Conservation (phyloP, 2,888 invertebrate genomes). For the Andrena bicolor region DNA sequence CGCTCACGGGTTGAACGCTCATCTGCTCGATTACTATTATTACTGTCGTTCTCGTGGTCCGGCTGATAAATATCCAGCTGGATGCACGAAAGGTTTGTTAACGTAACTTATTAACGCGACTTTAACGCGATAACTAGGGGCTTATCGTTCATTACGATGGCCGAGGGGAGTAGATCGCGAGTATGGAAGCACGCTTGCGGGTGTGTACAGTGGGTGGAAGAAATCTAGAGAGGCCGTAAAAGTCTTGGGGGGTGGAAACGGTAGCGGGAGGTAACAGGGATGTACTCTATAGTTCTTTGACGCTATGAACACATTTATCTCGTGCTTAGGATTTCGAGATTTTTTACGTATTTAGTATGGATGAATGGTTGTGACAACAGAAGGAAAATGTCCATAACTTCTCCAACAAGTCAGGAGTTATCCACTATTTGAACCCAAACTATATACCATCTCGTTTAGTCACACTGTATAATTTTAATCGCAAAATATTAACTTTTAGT, state of each 20-base stretch:
- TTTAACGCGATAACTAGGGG: slow-evolving; percentile 64
- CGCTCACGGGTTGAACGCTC: slow-evolving; percentile 15
- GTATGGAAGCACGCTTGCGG: slow-evolving; percentile 30
- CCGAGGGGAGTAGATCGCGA: neutral
- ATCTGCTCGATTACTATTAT: slow-evolving; percentile 39
- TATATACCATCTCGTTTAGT: too few species aligned
- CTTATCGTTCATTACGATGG: slow-evolving; percentile 56
- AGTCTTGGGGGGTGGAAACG: neutral
- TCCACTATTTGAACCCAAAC: too few species aligned
- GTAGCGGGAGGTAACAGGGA: neutral
- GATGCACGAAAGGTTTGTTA: slow-evolving; percentile 47
- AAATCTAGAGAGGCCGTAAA: neutral
- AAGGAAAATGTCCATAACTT: too few species aligned
- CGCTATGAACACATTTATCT: neutral
- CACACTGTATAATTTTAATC: too few species aligned
- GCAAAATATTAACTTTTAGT: too few species aligned
- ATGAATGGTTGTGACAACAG: neutral
- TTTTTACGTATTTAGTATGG: neutral
- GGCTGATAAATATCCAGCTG: slow-evolving; percentile 15
- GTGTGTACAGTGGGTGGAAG: neutral
- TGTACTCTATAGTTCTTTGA: neutral
- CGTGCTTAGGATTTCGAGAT: neutral
- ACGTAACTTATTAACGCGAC: slow-evolving; percentile 63
- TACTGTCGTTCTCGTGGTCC: neutral
- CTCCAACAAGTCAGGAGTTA: too few species aligned